These are phyloP conservation scores for Ectemnius cavifrons DNA, from an alignment of 2,888 invertebrate genomes.

Conservation along the genomic window DNA sequence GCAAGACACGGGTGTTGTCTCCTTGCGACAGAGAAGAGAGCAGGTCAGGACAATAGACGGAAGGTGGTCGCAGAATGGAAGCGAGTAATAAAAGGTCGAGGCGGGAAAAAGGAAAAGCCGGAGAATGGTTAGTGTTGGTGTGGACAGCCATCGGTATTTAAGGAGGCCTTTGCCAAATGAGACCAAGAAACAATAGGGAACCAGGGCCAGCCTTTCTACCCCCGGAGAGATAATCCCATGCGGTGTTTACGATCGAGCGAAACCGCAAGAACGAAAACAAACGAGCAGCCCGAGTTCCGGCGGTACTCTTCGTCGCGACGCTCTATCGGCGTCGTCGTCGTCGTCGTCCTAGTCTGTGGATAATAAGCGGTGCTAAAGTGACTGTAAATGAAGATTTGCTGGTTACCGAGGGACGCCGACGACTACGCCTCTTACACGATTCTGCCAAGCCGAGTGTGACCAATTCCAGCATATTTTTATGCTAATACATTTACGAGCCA, in stretches of 20 bases:
- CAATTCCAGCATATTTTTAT: not conserved
- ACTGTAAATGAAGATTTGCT: slow-evolving; percentile 38
- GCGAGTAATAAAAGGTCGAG: not conserved
- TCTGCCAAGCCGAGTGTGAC: not conserved
- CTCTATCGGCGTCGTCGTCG: not conserved
- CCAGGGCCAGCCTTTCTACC: not conserved
- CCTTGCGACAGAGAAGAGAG: not conserved
- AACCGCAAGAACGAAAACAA: slow-evolving; percentile 50
- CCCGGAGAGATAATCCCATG: slow-evolving; percentile 45
- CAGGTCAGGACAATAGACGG: not conserved
- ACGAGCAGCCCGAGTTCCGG: slow-evolving; percentile 20
- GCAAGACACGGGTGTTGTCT: not conserved
- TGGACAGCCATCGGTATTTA: slow-evolving; percentile 4
- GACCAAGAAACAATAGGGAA: slow-evolving; percentile 29
- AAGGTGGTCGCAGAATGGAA: not conserved
- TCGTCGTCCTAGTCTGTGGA: slow-evolving; percentile 6
- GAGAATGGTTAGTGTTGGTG: slow-evolving; percentile 5
- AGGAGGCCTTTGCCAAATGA: slow-evolving; percentile 15
- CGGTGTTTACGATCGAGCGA: slow-evolving; percentile 41
- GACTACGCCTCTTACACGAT: not conserved
- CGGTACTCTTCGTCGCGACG: slow-evolving; percentile 16
- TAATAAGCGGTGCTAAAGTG: slow-evolving; percentile 33
- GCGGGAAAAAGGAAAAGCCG: slow-evolving; percentile 11
- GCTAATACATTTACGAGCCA: slow-evolving; percentile 4
- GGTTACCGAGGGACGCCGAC: slow-evolving; percentile 12